phyloP scores from a whole-genome alignment of 2,888 invertebrate species.

The Scrobipalpa atriplicella region DNA sequence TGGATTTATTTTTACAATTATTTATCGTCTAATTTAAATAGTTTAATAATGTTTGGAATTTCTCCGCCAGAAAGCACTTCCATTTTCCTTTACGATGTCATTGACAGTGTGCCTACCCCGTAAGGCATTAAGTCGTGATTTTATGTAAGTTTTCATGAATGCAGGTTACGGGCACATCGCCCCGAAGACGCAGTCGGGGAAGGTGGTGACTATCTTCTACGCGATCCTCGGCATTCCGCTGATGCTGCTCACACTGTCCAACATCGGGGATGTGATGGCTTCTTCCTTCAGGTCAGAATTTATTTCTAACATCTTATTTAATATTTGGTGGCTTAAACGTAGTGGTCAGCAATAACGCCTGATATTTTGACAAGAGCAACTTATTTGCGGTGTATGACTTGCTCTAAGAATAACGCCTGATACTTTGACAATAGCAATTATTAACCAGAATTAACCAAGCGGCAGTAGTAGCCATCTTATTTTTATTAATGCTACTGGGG shows the following conservation, averaged over 20 bases:
- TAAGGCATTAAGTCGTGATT: no score
- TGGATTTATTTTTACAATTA: no score
- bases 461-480: no score
- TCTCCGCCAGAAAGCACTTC: no score
- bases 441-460: no score
- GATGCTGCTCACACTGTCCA: conserved; percentile 96
- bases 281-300: conserved; percentile 89
- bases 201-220: conserved; percentile 97
- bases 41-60: background rate
- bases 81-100: no score
- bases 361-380: conserved; percentile 5
- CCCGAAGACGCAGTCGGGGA: conserved; percentile 96
- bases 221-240: conserved; percentile 97
- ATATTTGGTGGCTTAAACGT: no score
- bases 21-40: no score
- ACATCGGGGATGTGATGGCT: conserved; percentile 97
- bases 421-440: background rate
- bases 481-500: no score
- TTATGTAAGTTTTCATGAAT: background rate
- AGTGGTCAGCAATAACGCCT: conserved; percentile 9
- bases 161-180: conserved; percentile 97
- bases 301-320: background rate
- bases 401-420: background rate
- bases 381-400: background rate
- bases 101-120: no score